Conservation (phyloP, 2,113 vertebrate species). For the Ploceus nigricollis region DNA sequence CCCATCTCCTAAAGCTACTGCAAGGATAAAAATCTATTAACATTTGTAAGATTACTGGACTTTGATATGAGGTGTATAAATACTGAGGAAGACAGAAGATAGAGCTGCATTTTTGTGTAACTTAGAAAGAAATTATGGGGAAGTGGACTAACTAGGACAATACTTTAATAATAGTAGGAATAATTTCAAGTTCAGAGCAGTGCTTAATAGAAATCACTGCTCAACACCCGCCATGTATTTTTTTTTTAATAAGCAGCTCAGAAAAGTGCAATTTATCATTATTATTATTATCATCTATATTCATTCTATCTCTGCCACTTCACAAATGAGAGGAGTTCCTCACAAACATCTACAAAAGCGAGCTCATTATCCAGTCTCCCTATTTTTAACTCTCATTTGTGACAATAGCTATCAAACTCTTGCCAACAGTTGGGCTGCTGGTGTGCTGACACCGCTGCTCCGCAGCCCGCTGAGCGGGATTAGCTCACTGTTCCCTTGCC, state of each 20-base stretch:
- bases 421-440: constrained; percentile 60
- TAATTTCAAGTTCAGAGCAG: constrained; percentile 42
- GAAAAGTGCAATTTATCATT: constrained; percentile 58
- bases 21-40: constrained; percentile 35
- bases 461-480: constrained; percentile 14
- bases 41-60: background rate
- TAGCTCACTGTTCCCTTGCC: constrained; percentile 56
- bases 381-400: constrained; percentile 66
- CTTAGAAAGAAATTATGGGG: constrained; percentile 33
- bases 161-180: constrained; percentile 47
- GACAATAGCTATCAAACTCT: constrained; percentile 58
- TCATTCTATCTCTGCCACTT: constrained; percentile 33
- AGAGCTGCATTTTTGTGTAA: constrained; percentile 11
- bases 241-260: constrained; percentile 56
- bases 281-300: constrained; percentile 46
- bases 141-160: constrained; percentile 28
- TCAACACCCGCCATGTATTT: constrained; percentile 1
- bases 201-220: constrained; percentile 54
- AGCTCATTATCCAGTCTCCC: constrained; percentile 61
- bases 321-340: constrained; percentile 62
- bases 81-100: background rate
- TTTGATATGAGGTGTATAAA: constrained; percentile 6
- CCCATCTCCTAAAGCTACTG: background rate
- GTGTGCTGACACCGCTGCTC: constrained; percentile 65
- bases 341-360: constrained; percentile 58